Evolutionary conservation across 2,113 vertebrate genomes (phyloP), one percentile per base, ranked within the genome.

Genomic region (Rafetus swinhoei): DNA sequence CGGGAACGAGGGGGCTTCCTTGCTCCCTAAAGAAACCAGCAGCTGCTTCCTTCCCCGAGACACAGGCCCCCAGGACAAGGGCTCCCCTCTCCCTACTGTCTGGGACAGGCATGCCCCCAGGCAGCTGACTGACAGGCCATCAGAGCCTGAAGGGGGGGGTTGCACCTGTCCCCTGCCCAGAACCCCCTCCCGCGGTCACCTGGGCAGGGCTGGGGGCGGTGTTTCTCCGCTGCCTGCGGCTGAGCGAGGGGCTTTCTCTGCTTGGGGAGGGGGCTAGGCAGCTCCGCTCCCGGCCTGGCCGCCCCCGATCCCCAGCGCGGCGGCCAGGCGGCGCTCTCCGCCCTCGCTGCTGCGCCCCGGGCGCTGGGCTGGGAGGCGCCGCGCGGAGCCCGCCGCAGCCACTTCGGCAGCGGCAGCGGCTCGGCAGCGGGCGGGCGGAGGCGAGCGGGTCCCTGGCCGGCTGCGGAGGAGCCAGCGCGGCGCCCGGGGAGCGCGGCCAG

Each of bases 321-420:
- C 94, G 80, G 90, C 89, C 82, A 96, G 96, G 96, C 84, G 96
- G 96, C 96, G 96, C 95, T 96, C 87, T 88, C 80, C 27, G 90
- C 89, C 79, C 62, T 81, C 53, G 79, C 88, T 50, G 95, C 56
- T 90, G 32, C 18, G 69, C 72, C 84, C 6, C 57, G 86, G 81
- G 85, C 86, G 87, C 90, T 83, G 85, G 15, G 76, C 92, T 82
- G 92, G 9, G 39, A 57, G 83, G 54, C 89, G 83, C 82, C 76
- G 50, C 65, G 62, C 50, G 18, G 50, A 76, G 18, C n/a, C 72
- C 52, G 82, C 24, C 9, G 62, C 79, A 9, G 60, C 76, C 50
- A 60, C 59, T 35, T 45, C 39, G 39, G 39, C 39, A 45, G 39
- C 55, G n/a, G 60, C 60, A 32, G 60, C 60, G 4, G 25, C 24